Percentiles rank a stretch among this genome's conserved stretches.
Evolutionary conservation across 2,113 vertebrate species (phyloP).

Genomic region (Dinomys branickii): DNA sequence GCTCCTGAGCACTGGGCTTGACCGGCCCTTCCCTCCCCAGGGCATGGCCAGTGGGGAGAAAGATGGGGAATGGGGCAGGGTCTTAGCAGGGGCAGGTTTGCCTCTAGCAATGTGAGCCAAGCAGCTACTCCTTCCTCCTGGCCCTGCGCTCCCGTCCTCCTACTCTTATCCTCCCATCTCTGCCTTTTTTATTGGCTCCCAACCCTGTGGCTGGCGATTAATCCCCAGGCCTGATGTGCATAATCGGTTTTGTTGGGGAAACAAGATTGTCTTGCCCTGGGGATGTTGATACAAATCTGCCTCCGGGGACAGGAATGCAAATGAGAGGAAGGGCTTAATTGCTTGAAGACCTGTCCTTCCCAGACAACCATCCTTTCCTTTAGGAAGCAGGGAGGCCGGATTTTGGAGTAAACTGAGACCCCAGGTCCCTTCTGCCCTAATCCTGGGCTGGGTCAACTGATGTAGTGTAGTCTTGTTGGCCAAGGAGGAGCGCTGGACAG

Average conservation of each 20-base stretch:
- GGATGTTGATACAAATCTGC: slow-evolving; percentile 64
- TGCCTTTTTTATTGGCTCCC: slow-evolving; percentile 24
- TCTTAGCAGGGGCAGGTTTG: fast-evolving
- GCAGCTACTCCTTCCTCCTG: neutral
- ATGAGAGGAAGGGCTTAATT: slow-evolving; percentile 41
- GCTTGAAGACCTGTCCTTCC: neutral
- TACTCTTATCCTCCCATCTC: neutral
- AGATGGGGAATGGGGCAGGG: neutral
- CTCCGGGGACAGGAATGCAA: slow-evolving; percentile 29
- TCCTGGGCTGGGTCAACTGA: neutral
- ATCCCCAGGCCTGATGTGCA: slow-evolving; percentile 66
- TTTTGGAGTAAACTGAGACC: neutral
- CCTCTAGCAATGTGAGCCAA: neutral
- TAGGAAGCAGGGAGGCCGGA: neutral
- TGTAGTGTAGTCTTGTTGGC: neutral
- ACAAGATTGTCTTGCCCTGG: slow-evolving; percentile 75
- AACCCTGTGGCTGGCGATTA: slow-evolving; percentile 58
- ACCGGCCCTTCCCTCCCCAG: neutral
- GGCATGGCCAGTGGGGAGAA: neutral
- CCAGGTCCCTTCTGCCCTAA: neutral
- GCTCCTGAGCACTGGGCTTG: too few species aligned
- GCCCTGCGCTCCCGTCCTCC: neutral
- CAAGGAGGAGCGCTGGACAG: fast-evolving
- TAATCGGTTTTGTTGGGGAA: slow-evolving; percentile 75
- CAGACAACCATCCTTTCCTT: neutral